These are phyloP conservation scores for Papilio machaon DNA, from an alignment of 1,140 invertebrate genomes.

Conservation along the genomic window DNA sequence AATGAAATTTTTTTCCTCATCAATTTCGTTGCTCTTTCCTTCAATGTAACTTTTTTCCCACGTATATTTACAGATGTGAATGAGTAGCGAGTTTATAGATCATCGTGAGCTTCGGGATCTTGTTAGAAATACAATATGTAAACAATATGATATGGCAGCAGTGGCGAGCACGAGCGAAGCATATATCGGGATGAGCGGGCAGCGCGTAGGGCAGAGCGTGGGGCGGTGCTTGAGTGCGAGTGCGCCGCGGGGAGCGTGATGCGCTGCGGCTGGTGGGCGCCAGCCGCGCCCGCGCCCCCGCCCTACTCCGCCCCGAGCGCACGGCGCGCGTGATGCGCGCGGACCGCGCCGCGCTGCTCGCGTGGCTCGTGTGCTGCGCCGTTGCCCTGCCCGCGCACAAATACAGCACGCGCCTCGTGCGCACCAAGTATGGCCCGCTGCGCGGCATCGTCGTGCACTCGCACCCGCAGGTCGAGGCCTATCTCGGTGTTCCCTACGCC, in stretches of 20 bases:
- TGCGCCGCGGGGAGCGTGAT: slow-evolving; percentile 65
- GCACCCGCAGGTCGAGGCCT: slow-evolving; percentile 94
- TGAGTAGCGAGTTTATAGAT: background rate
- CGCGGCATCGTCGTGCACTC: slow-evolving; percentile 91
- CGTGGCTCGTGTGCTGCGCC: slow-evolving; percentile 80
- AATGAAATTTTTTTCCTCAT: too few species aligned
- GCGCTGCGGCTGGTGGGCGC: slow-evolving; percentile 56
- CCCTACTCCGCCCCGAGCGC: slow-evolving; percentile 56
- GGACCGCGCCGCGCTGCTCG: slow-evolving; percentile 72
- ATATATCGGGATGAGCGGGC: slow-evolving; percentile 60
- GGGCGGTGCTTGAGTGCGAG: slow-evolving; percentile 58
- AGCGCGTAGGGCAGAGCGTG: slow-evolving; percentile 53
- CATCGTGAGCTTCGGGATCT: background rate
- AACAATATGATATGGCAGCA: slow-evolving; percentile 39
- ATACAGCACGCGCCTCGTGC: slow-evolving; percentile 90
- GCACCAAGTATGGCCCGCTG: slow-evolving; percentile 93
- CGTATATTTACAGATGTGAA: background rate
- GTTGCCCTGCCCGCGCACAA: slow-evolving; percentile 84
- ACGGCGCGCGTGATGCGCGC: slow-evolving; percentile 72
- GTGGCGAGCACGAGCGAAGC: slow-evolving; percentile 66
- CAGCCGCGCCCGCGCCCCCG: slow-evolving; percentile 63
- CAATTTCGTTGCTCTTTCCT: too few species aligned
- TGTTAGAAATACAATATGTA: background rate
- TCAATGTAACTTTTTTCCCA: too few species aligned
- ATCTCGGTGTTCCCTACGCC: slow-evolving; percentile 96